These are phyloP conservation scores for Gadopsis bispinosus DNA, from an alignment of 2,797 vertebrate genomes.

Conservation along the genomic window DNA sequence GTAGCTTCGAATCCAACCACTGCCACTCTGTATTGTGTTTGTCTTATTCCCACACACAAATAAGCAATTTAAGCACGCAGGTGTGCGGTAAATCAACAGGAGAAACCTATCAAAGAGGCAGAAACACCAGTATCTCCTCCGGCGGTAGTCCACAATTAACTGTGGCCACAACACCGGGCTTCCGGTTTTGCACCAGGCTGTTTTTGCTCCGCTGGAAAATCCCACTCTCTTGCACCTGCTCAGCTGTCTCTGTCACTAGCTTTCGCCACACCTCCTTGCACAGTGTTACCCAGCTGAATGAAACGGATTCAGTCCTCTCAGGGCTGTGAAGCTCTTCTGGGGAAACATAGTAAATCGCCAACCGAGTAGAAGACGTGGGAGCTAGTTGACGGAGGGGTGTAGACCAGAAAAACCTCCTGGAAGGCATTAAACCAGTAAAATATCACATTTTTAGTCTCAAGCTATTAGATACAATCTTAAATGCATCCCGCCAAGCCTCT, in stretches of 20 bases:
- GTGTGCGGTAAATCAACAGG: no score
- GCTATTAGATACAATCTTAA: neutral
- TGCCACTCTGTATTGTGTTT: neutral
- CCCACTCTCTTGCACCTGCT: constrained; percentile 2
- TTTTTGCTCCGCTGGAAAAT: constrained; percentile 23
- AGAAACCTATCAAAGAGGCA: neutral
- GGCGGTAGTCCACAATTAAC: neutral
- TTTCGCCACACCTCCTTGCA: neutral
- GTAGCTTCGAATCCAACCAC: neutral
- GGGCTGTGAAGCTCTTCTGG: neutral
- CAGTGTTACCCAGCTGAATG: neutral
- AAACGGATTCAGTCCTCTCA: neutral
- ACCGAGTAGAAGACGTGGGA: neutral
- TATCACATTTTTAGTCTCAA: neutral
- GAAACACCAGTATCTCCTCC: neutral
- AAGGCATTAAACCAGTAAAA: neutral
- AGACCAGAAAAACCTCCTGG: neutral
- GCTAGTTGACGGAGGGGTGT: neutral
- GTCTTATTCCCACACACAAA: neutral
- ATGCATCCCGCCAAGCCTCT: neutral
- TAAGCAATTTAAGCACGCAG: no score
- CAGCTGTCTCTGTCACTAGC: neutral
- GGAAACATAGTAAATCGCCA: neutral
- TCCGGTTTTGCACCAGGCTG: neutral
- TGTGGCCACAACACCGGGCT: neutral